A percentile compares a stretch with the other conserved stretches of the same genome.
Evolutionary conservation across 2,888 invertebrate genomes (phyloP).

Genomic region (Endomychus coccineus): DNA sequence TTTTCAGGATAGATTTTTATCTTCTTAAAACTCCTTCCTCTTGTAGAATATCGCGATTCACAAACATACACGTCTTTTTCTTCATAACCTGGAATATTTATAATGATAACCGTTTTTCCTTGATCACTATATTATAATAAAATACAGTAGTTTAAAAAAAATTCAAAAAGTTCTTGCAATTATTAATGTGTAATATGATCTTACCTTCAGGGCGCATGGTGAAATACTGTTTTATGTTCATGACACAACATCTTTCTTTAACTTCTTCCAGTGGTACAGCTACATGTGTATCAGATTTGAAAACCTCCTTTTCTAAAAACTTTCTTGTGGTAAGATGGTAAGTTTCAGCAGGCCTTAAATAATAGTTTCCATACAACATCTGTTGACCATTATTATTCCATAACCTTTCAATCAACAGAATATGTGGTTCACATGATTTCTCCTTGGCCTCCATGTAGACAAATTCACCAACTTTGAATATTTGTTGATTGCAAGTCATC

Average conservation of each 20-base stretch:
- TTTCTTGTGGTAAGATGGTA: slow-evolving; percentile 92
- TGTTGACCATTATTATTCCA: slow-evolving; percentile 83
- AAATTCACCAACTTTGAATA: slow-evolving; percentile 80
- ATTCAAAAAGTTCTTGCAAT: too few relatives aligned
- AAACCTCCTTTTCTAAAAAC: slow-evolving; percentile 94
- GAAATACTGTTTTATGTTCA: slow-evolving; percentile 93
- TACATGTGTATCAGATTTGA: slow-evolving; percentile 86
- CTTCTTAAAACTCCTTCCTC: slow-evolving; percentile 84
- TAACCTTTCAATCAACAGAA: slow-evolving; percentile 72
- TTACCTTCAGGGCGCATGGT: slow-evolving; percentile 73
- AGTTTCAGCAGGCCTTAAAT: slow-evolving; percentile 89
- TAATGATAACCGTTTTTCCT: not conserved
- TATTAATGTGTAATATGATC: too few relatives aligned
- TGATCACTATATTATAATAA: too few relatives aligned
- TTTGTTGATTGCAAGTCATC: slow-evolving; percentile 68
- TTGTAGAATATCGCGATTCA: slow-evolving; percentile 88
- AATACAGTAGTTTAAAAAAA: too few relatives aligned
- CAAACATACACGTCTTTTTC: slow-evolving; percentile 96
- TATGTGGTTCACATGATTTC: slow-evolving; percentile 62
- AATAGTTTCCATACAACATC: slow-evolving; percentile 88
- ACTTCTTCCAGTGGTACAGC: slow-evolving; percentile 79
- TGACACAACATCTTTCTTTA: slow-evolving; percentile 82
- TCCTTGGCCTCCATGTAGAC: slow-evolving; percentile 74
- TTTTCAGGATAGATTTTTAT: slow-evolving; percentile 73
- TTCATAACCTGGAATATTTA: slow-evolving; percentile 53